Base-by-base conservation (phyloP, 2,888 invertebrate genomes). In the Caenorhabditis sulstoni region DNA sequence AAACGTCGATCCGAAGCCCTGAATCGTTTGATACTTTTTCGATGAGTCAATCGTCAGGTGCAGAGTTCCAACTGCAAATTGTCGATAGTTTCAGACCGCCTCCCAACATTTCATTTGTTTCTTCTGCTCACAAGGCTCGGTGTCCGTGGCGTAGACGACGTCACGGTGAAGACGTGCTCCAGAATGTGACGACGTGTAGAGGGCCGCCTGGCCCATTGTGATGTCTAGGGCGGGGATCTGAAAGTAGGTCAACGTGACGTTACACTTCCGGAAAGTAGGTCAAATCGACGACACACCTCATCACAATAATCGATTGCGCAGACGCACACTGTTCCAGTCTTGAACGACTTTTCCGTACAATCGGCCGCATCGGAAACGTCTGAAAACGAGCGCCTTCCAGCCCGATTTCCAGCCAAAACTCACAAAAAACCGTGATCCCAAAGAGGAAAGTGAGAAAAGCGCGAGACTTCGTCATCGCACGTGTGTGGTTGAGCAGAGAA, bases 221-320 rank as follows among this genome's bases (percentile, higher is more conserved):
- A 85, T 22, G 11, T 65, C 73, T 12, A 64, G 45, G 18, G 73
- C 49, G n/a, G 64, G 64, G 7, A 73, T 57, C 49, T 47, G 23
- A 35, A 47, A 35, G 29, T 29, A 29, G 29, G n/a, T n/a, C n/a
- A n/a, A n/a, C n/a, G n/a, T n/a, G n/a, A n/a, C n/a, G n/a, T n/a
- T n/a, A n/a, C n/a, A n/a, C n/a, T n/a, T n/a, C 37, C 11, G 37
- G 37, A 37, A 37, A 37, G 11, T n/a, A n/a, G n/a, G n/a, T n/a
- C n/a, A n/a, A n/a, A n/a, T n/a, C n/a, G n/a, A n/a, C n/a, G 44
- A n/a, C 3, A 29, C 4, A 86, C 71, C 18, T 85, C 84, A 79
- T 87, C 87, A 67, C 87, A 87, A 52, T 73, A 84, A 18, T 83
- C 81, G 9, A 82, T 12, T 66, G 80, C 81, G 35, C 87, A 87